phyloP scores from a whole-genome alignment of 2,888 invertebrate species.

The Scaptomyza parva region DNA sequence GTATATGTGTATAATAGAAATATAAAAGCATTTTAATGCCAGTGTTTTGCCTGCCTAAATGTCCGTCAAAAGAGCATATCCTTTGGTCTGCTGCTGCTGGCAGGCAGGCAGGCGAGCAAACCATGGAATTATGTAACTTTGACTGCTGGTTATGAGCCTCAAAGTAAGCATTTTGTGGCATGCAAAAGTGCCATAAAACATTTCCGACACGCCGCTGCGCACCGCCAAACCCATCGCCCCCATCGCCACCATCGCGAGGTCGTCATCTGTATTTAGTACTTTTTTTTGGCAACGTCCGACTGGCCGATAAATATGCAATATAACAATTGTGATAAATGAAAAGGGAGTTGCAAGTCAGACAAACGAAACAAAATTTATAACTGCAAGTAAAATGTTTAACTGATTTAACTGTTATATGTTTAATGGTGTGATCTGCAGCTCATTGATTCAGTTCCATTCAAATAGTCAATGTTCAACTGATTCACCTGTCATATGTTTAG shows the following conservation, averaged over 20 bases:
- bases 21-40: conserved; percentile 65
- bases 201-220: conserved; percentile 63
- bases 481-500: too few relatives aligned
- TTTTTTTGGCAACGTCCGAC: conserved; percentile 4
- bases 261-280: conserved; percentile 5
- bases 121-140: conserved; percentile 62
- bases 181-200: conserved; percentile 83
- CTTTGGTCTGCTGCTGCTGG: conserved; percentile 52
- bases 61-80: conserved; percentile 80
- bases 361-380: conserved; percentile 46
- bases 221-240: conserved; percentile 11
- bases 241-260: conserved; percentile 8
- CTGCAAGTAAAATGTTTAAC: conserved; percentile 39
- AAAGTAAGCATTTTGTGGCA: conserved; percentile 80
- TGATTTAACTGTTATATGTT: too few relatives aligned
- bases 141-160: conserved; percentile 55
- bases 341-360: conserved; percentile 28
- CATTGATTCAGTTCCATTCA: too few relatives aligned
- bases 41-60: conserved; percentile 70
- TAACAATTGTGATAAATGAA: conserved; percentile 34
- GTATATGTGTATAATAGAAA: conserved; percentile 24
- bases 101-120: background rate
- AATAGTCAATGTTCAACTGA: too few relatives aligned
- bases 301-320: conserved; percentile 20
- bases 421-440: too few relatives aligned